Evolutionary conservation across 2,113 vertebrate genomes (phyloP).

Genomic region (Poicephalus gulielmi): DNA sequence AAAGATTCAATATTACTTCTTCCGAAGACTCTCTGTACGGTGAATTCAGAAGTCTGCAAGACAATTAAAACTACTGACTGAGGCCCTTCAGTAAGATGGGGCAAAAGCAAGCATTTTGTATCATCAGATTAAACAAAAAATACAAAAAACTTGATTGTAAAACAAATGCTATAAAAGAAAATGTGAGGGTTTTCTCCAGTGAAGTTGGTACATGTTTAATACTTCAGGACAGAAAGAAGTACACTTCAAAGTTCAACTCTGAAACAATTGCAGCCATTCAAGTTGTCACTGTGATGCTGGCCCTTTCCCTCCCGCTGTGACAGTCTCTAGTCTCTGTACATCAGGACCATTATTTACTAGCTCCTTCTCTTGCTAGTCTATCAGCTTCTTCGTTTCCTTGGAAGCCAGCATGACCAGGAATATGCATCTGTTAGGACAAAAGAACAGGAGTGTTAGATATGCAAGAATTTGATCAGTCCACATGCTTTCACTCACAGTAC

Average conservation of each 20-base stretch:
- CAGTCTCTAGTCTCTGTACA: neutral
- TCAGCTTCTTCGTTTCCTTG: conserved; percentile 93
- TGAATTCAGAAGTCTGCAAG: neutral
- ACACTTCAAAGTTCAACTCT: neutral
- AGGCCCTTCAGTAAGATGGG: neutral
- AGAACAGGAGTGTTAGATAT: neutral
- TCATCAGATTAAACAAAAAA: neutral
- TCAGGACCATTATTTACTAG: conserved; percentile 61
- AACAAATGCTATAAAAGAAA: neutral
- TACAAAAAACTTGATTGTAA: neutral
- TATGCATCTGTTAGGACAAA: conserved; percentile 80
- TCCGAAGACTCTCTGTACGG: neutral
- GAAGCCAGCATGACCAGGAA: conserved; percentile 92
- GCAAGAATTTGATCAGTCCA: neutral
- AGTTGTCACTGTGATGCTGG: neutral
- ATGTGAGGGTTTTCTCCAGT: neutral
- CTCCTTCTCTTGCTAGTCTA: conserved; percentile 88
- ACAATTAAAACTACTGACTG: neutral
- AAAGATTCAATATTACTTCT: neutral
- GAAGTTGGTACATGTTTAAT: neutral
- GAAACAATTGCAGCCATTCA: neutral
- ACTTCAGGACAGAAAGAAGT: neutral
- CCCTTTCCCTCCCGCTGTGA: neutral
- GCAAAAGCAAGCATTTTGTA: neutral
- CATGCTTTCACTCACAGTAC: neutral